These are phyloP conservation scores for Camponotus vicinus DNA, from an alignment of 1,140 invertebrate species.

Conservation along the genomic window DNA sequence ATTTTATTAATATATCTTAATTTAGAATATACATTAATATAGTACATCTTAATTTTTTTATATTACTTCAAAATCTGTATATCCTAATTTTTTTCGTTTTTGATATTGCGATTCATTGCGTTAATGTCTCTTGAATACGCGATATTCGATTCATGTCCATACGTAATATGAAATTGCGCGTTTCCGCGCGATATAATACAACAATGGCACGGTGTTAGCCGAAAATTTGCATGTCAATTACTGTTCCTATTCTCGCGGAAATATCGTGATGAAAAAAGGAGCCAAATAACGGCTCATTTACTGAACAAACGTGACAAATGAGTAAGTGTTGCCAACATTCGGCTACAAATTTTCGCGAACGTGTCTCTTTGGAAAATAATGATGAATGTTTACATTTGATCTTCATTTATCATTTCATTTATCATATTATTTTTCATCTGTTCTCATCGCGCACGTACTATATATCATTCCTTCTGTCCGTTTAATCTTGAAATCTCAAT, in stretches of 20 bases:
- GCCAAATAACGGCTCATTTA: slow-evolving; percentile 26
- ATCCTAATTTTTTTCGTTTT: not conserved
- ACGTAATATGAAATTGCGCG: slow-evolving; percentile 25
- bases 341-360: slow-evolving; percentile 1
- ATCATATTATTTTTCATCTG: not conserved
- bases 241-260: slow-evolving; percentile 58
- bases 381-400: slow-evolving; percentile 6
- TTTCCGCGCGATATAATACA: slow-evolving; percentile 51
- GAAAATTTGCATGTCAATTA: slow-evolving; percentile 75
- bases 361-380: not conserved
- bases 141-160: not conserved
- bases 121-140: not conserved
- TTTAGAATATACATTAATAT: no score
- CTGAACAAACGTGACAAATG: slow-evolving; percentile 44
- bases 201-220: slow-evolving; percentile 61
- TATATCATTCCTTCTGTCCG: not conserved
- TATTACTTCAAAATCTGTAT: not conserved
- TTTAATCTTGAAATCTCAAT: not conserved
- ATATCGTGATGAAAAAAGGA: slow-evolving; percentile 12
- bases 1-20: not conserved
- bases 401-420: not conserved
- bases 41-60: not conserved
- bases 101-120: slow-evolving; percentile 4
- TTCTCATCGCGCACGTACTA: not conserved
- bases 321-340: slow-evolving; percentile 23